phyloP scores from a whole-genome alignment of 2,888 invertebrate genomes.

The Thumatha senex region DNA sequence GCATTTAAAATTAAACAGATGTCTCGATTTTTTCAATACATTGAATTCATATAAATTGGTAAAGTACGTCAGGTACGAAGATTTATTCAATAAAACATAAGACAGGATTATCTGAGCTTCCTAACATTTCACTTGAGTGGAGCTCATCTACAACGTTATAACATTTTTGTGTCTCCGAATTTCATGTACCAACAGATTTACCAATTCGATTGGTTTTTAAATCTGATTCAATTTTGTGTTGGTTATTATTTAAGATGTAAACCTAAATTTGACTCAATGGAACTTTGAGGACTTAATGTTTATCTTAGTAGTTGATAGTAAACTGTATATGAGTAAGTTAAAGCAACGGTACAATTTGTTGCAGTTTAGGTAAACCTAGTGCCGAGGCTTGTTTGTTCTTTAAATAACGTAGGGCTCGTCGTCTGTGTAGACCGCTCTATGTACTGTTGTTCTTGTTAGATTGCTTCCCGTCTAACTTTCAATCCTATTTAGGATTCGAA shows the following conservation, averaged over 20 bases:
- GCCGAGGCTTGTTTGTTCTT: slow-evolving; percentile 65
- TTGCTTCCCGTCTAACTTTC: slow-evolving; percentile 63
- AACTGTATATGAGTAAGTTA: slow-evolving; percentile 57
- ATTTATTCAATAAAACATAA: slow-evolving; percentile 76
- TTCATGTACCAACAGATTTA: slow-evolving; percentile 53
- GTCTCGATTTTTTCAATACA: slow-evolving; percentile 61
- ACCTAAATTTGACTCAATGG: slow-evolving; percentile 6
- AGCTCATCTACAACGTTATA: slow-evolving; percentile 63
- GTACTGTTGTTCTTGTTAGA: slow-evolving; percentile 57
- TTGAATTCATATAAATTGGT: slow-evolving; percentile 55
- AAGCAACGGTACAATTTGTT: slow-evolving; percentile 58
- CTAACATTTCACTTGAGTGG: slow-evolving; percentile 69
- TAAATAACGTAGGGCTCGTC: slow-evolving; percentile 63
- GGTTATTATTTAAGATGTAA: slow-evolving; percentile 33
- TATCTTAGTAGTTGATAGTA: slow-evolving; percentile 31
- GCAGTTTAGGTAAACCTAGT: slow-evolving; percentile 54
- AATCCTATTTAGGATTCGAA: slow-evolving; percentile 58
- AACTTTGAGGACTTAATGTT: slow-evolving; percentile 5
- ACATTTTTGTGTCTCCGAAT: slow-evolving; percentile 62
- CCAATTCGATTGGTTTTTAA: slow-evolving; percentile 38
- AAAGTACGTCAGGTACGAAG: slow-evolving; percentile 59
- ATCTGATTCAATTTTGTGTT: slow-evolving; percentile 38
- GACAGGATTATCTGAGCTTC: slow-evolving; percentile 72
- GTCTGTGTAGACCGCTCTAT: slow-evolving; percentile 47
- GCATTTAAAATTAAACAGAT: slow-evolving; percentile 17